Base-by-base conservation (phyloP, 37 sponge, comb jelly and placozoan genomes). In the Aphrocallistes beatrix region DNA sequence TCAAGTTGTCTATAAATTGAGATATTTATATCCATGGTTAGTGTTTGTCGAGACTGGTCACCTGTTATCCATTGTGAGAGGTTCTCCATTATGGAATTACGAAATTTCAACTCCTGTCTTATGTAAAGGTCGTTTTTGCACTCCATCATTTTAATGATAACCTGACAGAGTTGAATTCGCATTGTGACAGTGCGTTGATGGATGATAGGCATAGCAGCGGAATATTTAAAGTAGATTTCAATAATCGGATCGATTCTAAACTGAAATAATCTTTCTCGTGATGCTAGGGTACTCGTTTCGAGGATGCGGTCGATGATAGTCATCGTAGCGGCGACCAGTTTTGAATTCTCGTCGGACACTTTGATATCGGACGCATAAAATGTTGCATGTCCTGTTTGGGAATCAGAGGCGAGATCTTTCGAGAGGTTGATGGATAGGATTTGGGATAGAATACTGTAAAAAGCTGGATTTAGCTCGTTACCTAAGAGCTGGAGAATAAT, bases 381-480 rank as follows among this genome's bases (percentile, higher is more conserved):
- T 6, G 75, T 60, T 21, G 75, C 75, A 13, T 60, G 75, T 25
- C 32, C 75, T 25, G 75, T 60, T 8, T 60, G 75, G 1, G 75
- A 3, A 6, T 19, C 75, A 25, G 75, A 25, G 25, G 21, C 10
- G n/a, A 60, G 75, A 25, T 60, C 75, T 32, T 30, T 21, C 8
- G 75, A 60, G 3, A 60, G 75, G 75, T 25, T 32, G 34, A 8
- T 60, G n/a, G 10, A 30, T 25, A 60, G 10, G n/a, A 60, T 60
- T 13, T 19, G 3, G 34, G 75, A 60, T 19, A 60, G 75, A 6
- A 60, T 60, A 60, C 21, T 60, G 21, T 60, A 60, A 60, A 60
- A 60, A 25, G 75, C 75, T 60, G 75, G 75, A 60, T 60, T 60
- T 60, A 60, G n/a, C n/a, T 60, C 75, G 75, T 60, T 60, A 28